These are phyloP conservation scores for Siphlonurus alternatus DNA, from an alignment of 2,888 invertebrate species.

Conservation along the genomic window DNA sequence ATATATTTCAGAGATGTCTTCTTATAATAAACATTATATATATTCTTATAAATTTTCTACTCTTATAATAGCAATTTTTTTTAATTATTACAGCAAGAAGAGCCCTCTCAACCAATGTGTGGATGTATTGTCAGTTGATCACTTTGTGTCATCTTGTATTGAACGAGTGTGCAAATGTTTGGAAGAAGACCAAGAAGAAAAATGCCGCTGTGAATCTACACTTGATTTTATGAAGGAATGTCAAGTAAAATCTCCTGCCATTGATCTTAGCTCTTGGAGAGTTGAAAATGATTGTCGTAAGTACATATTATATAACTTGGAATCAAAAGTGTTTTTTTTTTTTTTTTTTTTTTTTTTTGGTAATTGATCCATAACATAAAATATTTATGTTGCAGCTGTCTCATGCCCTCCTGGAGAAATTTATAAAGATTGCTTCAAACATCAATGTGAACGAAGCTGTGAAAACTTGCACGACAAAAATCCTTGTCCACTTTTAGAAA, in stretches of 20 bases:
- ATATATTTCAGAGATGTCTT: too few species aligned
- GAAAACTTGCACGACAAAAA: conserved; percentile 37
- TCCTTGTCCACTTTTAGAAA: conserved; percentile 42
- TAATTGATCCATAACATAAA: neutral
- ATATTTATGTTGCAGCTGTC: conserved; percentile 33
- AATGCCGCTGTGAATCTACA: conserved; percentile 52
- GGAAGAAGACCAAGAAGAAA: conserved; percentile 23
- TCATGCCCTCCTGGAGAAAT: conserved; percentile 56
- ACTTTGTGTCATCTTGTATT: conserved; percentile 52
- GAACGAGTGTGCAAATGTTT: conserved; percentile 62
- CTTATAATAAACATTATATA: too few species aligned
- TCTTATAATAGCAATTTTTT: too few species aligned
- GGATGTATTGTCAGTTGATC: conserved; percentile 26
- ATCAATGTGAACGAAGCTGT: conserved; percentile 62
- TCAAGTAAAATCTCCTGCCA: conserved; percentile 35
- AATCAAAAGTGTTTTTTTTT: neutral
- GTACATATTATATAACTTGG: conserved; percentile 19
- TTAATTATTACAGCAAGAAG: too few species aligned
- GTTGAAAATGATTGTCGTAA: conserved; percentile 41
- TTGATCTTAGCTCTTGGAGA: conserved; percentile 9
- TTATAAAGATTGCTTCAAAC: conserved; percentile 67
- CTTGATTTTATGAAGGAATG: conserved; percentile 59
- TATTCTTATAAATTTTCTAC: too few species aligned
- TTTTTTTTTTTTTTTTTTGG: too few species aligned
- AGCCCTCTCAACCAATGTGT: too few species aligned